Evolutionary conservation across 2,113 vertebrate species (phyloP).

Genomic region (Pollimyrus isidori): DNA sequence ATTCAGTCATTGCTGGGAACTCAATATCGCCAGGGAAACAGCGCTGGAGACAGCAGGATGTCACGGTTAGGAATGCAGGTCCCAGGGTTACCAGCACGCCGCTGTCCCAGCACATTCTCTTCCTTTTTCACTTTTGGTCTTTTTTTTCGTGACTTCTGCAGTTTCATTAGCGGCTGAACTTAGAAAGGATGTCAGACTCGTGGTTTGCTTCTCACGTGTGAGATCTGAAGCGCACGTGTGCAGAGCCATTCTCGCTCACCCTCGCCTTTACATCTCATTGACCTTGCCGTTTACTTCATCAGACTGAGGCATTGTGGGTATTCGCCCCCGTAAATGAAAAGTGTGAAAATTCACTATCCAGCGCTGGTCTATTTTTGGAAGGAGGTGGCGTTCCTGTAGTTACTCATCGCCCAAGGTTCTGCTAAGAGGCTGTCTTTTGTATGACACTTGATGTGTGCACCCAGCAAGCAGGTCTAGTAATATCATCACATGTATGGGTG

Average conservation of each 20-base stretch:
- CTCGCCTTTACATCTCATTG: background rate
- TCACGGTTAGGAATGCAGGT: background rate
- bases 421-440: background rate
- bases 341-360: background rate
- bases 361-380: background rate
- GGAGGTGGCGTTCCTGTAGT: constrained; percentile 1
- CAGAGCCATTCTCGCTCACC: background rate
- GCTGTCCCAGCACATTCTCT: background rate
- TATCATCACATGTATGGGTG: background rate
- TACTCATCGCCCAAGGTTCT: background rate
- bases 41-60: background rate
- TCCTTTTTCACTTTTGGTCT: background rate
- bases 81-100: background rate
- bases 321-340: background rate
- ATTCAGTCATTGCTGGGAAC: background rate
- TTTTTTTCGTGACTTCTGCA: background rate
- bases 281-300: background rate
- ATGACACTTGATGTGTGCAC: background rate
- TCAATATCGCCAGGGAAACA: background rate
- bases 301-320: background rate
- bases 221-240: background rate
- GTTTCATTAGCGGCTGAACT: background rate
- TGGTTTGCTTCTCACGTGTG: background rate
- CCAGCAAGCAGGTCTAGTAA: background rate
- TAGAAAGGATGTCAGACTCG: background rate